Evolutionary conservation across 35 echinoderm and acorn worm species (phyloP).

Genomic region (Lytechinus variegatus): DNA sequence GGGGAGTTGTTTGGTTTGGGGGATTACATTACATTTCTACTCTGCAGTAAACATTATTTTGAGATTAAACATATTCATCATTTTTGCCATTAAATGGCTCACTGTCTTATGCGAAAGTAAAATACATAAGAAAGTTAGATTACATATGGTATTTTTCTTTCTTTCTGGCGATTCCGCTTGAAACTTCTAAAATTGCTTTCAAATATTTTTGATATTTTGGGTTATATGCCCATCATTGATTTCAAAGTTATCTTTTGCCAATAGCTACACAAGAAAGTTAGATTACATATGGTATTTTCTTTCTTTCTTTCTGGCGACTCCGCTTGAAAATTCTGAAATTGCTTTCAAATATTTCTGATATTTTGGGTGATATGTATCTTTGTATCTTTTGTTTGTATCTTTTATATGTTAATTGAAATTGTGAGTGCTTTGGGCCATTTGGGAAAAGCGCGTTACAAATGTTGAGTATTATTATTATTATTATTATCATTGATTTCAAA

Average conservation of each 20-base stretch:
- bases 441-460: too few relatives aligned
- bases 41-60: neutral
- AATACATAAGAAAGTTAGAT: neutral
- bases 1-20: neutral
- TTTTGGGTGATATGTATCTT: neutral
- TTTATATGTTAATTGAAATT: too few relatives aligned
- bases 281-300: too few relatives aligned
- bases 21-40: neutral
- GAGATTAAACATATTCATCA: neutral
- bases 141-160: neutral
- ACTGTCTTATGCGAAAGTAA: neutral
- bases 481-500: neutral
- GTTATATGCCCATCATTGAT: neutral
- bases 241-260: neutral
- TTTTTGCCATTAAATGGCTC: neutral
- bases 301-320: too few relatives aligned
- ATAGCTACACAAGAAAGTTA: neutral
- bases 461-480: too few relatives aligned
- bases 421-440: too few relatives aligned
- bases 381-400: too few relatives aligned
- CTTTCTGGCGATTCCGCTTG: neutral
- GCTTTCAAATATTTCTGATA: too few relatives aligned
- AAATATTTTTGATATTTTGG: neutral
- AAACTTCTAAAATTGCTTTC: neutral
- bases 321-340: too few relatives aligned